Evolutionary conservation across 2,888 invertebrate species (phyloP), one percentile per base, ranked within the genome.

Genomic region (Xanthostigma xanthostigma): DNA sequence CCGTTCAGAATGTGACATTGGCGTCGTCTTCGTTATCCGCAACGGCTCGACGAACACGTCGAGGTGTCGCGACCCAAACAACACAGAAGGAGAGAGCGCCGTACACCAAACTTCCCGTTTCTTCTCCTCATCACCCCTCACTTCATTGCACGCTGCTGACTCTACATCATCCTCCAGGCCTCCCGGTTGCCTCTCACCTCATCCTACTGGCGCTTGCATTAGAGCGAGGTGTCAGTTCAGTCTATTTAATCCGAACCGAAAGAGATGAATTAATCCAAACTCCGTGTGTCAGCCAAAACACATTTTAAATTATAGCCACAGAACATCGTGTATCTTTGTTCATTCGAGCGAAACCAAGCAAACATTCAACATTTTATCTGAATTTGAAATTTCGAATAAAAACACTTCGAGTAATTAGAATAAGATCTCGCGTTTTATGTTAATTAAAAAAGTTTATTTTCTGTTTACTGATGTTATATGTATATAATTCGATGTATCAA

Each of bases 191-290:
- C 44, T 8, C 45, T 8, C 45, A 3, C 27, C 44, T 38, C 38
- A 44, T 33, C 44, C n/a, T n/a, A 27, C 27, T 27, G 27, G 27
- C 27, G 27, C 27, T 27, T 27, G 6, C 27, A 27, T 27, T 27
- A 27, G 27, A 27, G 27, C 27, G 27, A 27, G 33, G 27, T 48
- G 48, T 48, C 48, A 43, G 42, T 41, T 48, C 36, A 48, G 48
- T 48, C 48, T 48, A 48, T 48, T 43, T 48, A 48, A 48, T 48
- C 49, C 49, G 65, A 66, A 65, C 64, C 64, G 66, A 67, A 66
- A 67, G 64, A 67, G 66, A 66, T 66, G 67, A 66, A 67, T 66
- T 67, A 67, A 67, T 67, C 66, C 65, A 59, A 62, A 65, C 63
- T 64, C 61, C 60, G 61, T 62, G 61, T 62, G 66, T 66, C 65